These are phyloP conservation scores for Argynnis bischoffii DNA, from an alignment of 2,888 invertebrate species.

Conservation along the genomic window DNA sequence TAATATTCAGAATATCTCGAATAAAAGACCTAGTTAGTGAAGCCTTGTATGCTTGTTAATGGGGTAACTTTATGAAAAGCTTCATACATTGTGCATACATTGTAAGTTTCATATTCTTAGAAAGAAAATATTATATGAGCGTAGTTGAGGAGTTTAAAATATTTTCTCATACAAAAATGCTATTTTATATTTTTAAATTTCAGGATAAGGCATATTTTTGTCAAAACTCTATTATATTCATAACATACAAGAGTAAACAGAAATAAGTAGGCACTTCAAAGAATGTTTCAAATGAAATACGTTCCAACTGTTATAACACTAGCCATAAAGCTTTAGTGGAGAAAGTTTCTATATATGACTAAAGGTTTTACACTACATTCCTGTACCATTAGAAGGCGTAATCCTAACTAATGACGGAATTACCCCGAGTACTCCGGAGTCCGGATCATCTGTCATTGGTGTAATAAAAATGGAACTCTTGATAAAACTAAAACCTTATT, in stretches of 20 bases:
- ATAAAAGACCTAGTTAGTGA: conserved; percentile 27
- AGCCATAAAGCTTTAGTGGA: conserved; percentile 18
- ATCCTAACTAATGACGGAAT: conserved; percentile 61
- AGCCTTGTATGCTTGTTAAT: conserved; percentile 17
- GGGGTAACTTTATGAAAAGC: conserved; percentile 21
- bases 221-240: too few species aligned
- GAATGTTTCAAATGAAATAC: conserved; percentile 7
- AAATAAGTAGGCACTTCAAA: neutral
- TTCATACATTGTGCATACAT: conserved; percentile 17
- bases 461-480: conserved; percentile 16
- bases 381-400: conserved; percentile 39
- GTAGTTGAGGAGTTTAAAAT: conserved; percentile 3
- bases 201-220: too few species aligned
- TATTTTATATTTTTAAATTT: neutral
- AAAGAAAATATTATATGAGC: conserved; percentile 15
- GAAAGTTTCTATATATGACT: conserved; percentile 28
- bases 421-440: conserved; percentile 52
- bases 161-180: neutral
- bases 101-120: conserved; percentile 16
- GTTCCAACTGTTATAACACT: neutral
- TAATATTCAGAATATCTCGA: conserved; percentile 30
- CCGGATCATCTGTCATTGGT: conserved; percentile 58
- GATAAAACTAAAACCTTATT: neutral
- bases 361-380: conserved; percentile 19
- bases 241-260: too few species aligned